Base-by-base conservation (phyloP, 2,797 vertebrate species). In the Lates japonicus region DNA sequence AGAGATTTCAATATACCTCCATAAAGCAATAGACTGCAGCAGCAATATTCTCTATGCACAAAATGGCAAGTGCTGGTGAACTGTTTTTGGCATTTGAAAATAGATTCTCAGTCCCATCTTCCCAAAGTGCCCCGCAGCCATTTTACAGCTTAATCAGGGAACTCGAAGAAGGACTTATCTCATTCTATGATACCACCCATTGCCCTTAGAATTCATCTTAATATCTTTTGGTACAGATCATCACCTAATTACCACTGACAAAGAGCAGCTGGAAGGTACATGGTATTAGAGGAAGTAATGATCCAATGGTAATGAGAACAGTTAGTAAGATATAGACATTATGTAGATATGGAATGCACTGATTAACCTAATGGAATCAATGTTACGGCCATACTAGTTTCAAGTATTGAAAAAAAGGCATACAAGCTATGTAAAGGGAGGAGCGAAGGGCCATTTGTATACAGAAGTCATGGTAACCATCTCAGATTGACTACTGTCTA, bases 251-350 rank as follows among this genome's bases (percentile, higher is more conserved):
- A 94, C 79, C 77, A 76, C 70, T 73, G 89, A 94, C 88, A 93
- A 92, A 91, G 92, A 92, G 84, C 78, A 88, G 88, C 92, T 90
- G 87, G 89, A 86, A 93, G 92, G 91, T 93, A 88, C 91, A 83
- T 83, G 88, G 84, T 90, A 93, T 94, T 95, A 93, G 82, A 77
- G 80, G 85, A 88, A 81, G 90, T 90, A 95, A 95, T 93, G 93
- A 94, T 89, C 91, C 91, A 81, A 25, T 81, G 71, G 82, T 91
- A 92, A 94, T 93, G 90, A 90, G 87, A 92, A 74, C 65, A 71
- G 75, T 66, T 60, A 82, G 81, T 67, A 80, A 86, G 83, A 88
- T 87, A 81, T 83, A 77, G 73, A 85, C 78, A 82, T 87, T 89
- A 87, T 85, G 82, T 71, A 90, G 85, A 88, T 85, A 84, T 54